phyloP scores from a whole-genome alignment of 2,113 vertebrate genomes.

The Corythornis madagascariensis region DNA sequence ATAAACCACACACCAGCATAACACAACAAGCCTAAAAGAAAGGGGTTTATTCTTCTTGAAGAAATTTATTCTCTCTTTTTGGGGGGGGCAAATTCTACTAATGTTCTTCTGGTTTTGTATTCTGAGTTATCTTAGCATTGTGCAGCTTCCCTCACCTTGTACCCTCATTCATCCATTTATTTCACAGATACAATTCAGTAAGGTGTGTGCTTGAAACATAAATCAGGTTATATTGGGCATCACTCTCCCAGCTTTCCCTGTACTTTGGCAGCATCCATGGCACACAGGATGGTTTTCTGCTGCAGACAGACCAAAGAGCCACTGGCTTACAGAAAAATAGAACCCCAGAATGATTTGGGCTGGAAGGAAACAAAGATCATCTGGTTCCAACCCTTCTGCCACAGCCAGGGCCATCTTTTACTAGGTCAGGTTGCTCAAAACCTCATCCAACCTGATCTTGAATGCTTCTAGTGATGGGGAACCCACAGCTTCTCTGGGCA shows the following conservation, averaged over 20 bases:
- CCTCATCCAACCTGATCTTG: not conserved
- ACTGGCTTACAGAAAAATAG: not conserved
- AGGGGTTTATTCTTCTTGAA: not conserved
- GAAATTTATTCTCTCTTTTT: not conserved
- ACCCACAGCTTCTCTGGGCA: not conserved
- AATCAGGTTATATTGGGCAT: fast-evolving
- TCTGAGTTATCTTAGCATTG: not conserved
- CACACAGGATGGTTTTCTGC: fast-evolving
- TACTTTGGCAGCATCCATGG: not conserved
- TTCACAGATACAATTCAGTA: fast-evolving
- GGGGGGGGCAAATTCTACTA: not conserved
- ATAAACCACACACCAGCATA: not conserved
- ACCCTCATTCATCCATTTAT: not conserved
- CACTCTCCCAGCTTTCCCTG: not conserved
- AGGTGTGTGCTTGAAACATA: fast-evolving
- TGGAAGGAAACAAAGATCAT: not conserved
- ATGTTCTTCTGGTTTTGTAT: not conserved
- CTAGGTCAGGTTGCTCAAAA: not conserved
- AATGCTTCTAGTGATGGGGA: not conserved
- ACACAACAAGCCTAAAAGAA: not conserved
- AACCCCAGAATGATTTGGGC: not conserved
- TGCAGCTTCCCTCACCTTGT: not conserved
- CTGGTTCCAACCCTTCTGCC: fast-evolving
- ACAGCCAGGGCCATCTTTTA: not conserved
- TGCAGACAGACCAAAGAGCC: fast-evolving